A percentile compares a stretch with the other conserved stretches of the same genome.
Conservation (phyloP, 2,113 vertebrate genomes). For the Erpornis zantholeuca region DNA sequence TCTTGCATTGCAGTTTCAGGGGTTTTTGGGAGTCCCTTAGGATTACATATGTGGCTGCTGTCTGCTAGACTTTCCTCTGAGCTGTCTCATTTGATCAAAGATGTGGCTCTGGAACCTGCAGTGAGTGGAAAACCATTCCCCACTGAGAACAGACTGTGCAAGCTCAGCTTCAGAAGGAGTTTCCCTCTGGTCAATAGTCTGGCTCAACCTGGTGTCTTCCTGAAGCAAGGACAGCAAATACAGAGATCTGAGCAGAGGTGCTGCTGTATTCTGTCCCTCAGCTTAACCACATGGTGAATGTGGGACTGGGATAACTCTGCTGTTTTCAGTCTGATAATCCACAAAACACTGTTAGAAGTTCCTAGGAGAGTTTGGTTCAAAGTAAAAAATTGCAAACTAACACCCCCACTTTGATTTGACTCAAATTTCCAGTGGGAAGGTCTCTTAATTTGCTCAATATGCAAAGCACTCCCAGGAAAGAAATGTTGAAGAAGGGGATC, state of each 20-base stretch:
- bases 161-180: background rate
- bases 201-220: background rate
- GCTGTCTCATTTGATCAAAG: background rate
- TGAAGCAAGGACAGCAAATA: background rate
- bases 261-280: background rate
- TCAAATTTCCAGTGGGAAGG: background rate
- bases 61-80: background rate
- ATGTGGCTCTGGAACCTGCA: background rate
- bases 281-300: accelerated
- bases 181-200: background rate
- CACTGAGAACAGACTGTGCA: accelerated
- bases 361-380: background rate
- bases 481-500: background rate
- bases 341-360: background rate
- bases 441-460: background rate
- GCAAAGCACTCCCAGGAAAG: background rate
- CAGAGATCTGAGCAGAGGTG: background rate
- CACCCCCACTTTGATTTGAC: background rate
- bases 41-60: background rate
- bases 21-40: background rate
- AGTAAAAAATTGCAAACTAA: background rate
- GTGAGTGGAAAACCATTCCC: background rate
- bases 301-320: background rate
- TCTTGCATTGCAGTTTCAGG: background rate
- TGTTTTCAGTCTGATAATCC: background rate